Base-by-base conservation (phyloP, 2,888 invertebrate genomes). In the Scaptomyza polygonia region DNA sequence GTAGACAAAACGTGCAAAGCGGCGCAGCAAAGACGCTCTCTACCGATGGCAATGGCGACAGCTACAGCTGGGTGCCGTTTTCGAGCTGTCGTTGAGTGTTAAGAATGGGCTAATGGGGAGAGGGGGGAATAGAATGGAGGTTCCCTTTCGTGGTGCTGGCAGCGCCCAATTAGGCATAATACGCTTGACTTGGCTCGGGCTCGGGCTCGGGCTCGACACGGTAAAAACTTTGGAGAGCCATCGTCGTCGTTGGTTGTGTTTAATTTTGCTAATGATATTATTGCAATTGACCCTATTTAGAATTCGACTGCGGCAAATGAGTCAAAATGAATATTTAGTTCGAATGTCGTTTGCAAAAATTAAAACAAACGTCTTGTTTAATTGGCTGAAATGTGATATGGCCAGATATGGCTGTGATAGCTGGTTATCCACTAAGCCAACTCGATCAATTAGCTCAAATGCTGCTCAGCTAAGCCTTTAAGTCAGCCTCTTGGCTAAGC, bases 1-100 rank as follows among this genome's bases (percentile, higher is more conserved):
- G 89, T 88, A 89, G 88, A 88, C 88, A 76, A 86, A 88, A 88
- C 88, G 89, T 88, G 88, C 89, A 80, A 78, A 68, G 82, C 67
- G 66, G 56, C 72, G 52, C 30, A 40, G 27, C 61, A 62, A 48
- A 58, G 74, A 57, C 30, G 11, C 30, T 32, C 30, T 47, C 32
- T 62, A 65, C 39, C 59, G 49, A 34, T 47, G 45, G 56, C 54
- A 52, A 71, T 54, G 64, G 42, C 55, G 30, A 39, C 44, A 56
- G 58, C 66, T 55, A 53, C 54, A 58, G 51, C 55, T 69, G 48
- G 71, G 66, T 62, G 58, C 48, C 45, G 42, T 40, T 54, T 16
- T 44, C 53, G 55, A 32, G 51, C 51, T 59, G 29, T 21, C 58
- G 57, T 21, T 40, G 47, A 32, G 45, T 42, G 39, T 21, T 48